Base-by-base conservation (phyloP, 1,140 invertebrate genomes). In the Drosophila equinoxialis region DNA sequence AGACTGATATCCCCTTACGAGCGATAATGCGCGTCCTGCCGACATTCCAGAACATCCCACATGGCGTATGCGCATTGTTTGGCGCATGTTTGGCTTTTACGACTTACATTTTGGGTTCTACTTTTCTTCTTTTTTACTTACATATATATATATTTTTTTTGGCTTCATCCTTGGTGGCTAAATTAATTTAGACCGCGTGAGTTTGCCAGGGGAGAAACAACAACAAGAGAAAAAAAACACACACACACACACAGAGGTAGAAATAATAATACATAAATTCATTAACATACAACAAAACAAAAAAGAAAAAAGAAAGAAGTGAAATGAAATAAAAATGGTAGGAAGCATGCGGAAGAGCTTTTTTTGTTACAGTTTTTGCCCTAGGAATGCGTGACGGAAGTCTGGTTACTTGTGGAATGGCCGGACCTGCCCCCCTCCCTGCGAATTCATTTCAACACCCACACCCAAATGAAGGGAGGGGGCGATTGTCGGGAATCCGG, bases 181-280 rank as follows among this genome's bases (percentile, higher is more conserved):
- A 81, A 85, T 84, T 85, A 84, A 81, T 85, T 85, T 85, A 61
- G 62, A 67, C 54, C 39, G 8, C 37, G 55, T 10, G 30, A 30
- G 30, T 30, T 30, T 30, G 6, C 30, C 30, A 30, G 39, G 5
- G 39, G 41, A 76, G 54, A n/a, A 30, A 59, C 57, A 30, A 57
- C 54, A 39, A 23, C 51, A 3, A 33, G 55, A 11, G 23, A 48
- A 48, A n/a, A 67, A 73, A 72, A 69, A 30, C 54, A 70, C 59
- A 64, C 74, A 70, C 59, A 64, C 74, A 26, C 30, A 30, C 5
- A 30, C 72, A 81, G 2, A 30, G 30, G 6, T 5, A 74, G 74
- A 81, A 85, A 86, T 86, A 85, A 85, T 85, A 85, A 85, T 85
- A 85, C 82, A 85, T 85, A 85, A 86, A 87, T 85, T 87, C 79